A percentile compares a stretch with the other conserved stretches of the same genome.
These are phyloP conservation scores for Rhynchomys soricoides DNA, from an alignment of 2,113 vertebrate species.

Conservation along the genomic window DNA sequence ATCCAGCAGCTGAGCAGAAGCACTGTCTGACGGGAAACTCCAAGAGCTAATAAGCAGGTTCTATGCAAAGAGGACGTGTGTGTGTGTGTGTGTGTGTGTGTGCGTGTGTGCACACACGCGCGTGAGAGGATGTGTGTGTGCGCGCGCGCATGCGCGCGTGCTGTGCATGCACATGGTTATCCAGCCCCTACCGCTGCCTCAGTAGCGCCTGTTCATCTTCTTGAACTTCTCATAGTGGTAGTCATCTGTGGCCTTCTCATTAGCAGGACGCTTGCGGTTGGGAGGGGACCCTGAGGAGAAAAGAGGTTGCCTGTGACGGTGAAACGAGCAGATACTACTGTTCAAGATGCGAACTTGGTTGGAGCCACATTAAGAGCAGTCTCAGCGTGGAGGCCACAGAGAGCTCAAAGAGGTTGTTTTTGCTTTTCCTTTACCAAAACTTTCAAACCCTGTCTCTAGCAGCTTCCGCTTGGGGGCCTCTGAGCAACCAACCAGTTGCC, in stretches of 20 bases:
- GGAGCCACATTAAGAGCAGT: background rate
- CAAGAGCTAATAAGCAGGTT: background rate
- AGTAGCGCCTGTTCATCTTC: slow-evolving; percentile 98
- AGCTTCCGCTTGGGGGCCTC: background rate
- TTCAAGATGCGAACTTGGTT: background rate
- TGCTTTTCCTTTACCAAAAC: no score
- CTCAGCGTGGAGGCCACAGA: background rate
- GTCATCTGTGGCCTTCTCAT: slow-evolving; percentile 98
- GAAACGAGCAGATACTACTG: background rate
- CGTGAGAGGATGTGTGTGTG: background rate
- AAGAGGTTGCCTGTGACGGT: background rate
- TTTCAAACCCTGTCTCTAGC: background rate
- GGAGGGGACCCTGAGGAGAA: slow-evolving; percentile 88
- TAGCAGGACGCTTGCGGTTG: slow-evolving; percentile 96
- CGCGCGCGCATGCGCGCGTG: rapidly evolving
- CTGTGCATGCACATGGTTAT: no score
- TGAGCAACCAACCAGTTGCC: background rate
- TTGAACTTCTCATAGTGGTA: slow-evolving; percentile 99
- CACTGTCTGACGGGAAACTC: background rate
- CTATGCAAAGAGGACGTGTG: background rate
- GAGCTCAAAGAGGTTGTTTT: background rate
- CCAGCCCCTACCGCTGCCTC: background rate
- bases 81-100: background rate
- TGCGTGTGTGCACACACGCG: no score
- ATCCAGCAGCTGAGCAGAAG: background rate